Conservation (phyloP, 2,888 invertebrate species). For the Harpagoxenus sublaevis region DNA sequence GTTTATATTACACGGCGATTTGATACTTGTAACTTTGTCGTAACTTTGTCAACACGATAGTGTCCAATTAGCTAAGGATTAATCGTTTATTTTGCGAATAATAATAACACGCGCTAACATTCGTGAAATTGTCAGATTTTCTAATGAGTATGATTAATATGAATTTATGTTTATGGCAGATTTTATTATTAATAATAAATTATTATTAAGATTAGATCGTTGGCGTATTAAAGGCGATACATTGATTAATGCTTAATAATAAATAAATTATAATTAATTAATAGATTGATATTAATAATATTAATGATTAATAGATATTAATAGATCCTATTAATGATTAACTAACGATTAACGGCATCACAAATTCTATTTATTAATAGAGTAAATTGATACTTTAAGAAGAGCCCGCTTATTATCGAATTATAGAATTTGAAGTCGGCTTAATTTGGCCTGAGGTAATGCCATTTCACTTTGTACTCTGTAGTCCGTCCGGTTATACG, state of each 20-base stretch:
- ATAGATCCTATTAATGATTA: neutral
- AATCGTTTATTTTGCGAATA: constrained; percentile 11
- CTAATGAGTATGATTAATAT: constrained; percentile 12
- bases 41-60: constrained; percentile 29
- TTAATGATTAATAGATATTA: neutral
- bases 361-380: constrained; percentile 25
- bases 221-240: neutral
- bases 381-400: neutral
- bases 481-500: constrained; percentile 21
- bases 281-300: neutral
- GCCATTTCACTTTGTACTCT: neutral
- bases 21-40: constrained; percentile 29
- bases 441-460: neutral
- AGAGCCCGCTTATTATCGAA: neutral
- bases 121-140: constrained; percentile 43
- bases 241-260: constrained; percentile 9
- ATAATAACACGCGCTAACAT: constrained; percentile 39
- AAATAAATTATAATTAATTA: neutral
- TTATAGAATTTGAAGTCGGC: neutral
- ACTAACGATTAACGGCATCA: neutral
- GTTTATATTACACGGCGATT: constrained; percentile 27
- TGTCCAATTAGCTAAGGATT: constrained; percentile 21
- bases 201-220: constrained; percentile 7
- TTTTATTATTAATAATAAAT: constrained; percentile 15
- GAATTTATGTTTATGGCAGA: constrained; percentile 6